Evolutionary conservation across 2,113 vertebrate species (phyloP).

Genomic region (Psittacara wagleri): DNA sequence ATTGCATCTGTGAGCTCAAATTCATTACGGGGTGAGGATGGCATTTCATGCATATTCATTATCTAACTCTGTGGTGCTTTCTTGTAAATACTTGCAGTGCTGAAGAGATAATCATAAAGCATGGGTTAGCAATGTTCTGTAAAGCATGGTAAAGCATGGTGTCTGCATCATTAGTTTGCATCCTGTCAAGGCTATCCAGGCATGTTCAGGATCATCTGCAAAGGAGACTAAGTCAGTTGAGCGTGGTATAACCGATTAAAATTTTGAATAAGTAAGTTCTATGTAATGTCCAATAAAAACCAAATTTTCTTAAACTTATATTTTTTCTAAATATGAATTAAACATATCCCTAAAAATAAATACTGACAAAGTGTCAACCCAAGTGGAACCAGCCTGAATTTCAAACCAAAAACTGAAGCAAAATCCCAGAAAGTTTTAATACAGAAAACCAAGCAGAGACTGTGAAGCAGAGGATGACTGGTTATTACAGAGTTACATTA

Average conservation of each 20-base stretch:
- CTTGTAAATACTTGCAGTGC: background rate
- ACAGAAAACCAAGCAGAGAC: background rate
- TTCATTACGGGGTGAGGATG: background rate
- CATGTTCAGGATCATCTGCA: background rate
- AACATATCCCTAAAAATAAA: background rate
- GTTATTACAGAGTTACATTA: background rate
- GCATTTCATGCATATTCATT: background rate
- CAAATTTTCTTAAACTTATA: background rate
- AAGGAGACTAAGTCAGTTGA: fast-evolving
- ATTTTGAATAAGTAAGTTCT: background rate
- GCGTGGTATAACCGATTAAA: background rate
- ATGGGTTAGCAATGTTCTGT: background rate
- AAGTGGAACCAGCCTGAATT: background rate
- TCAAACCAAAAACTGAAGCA: background rate
- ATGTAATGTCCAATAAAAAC: background rate
- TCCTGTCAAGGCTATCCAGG: background rate
- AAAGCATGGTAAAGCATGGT: background rate
- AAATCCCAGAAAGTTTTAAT: background rate
- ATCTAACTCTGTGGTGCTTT: background rate
- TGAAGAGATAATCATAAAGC: background rate
- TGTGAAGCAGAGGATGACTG: background rate
- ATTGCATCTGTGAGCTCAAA: background rate
- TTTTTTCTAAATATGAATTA: background rate
- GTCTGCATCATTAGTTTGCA: background rate
- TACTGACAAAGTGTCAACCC: background rate